These are phyloP conservation scores for Moxostoma hubbsi DNA, from an alignment of 2,797 vertebrate species.

Conservation along the genomic window DNA sequence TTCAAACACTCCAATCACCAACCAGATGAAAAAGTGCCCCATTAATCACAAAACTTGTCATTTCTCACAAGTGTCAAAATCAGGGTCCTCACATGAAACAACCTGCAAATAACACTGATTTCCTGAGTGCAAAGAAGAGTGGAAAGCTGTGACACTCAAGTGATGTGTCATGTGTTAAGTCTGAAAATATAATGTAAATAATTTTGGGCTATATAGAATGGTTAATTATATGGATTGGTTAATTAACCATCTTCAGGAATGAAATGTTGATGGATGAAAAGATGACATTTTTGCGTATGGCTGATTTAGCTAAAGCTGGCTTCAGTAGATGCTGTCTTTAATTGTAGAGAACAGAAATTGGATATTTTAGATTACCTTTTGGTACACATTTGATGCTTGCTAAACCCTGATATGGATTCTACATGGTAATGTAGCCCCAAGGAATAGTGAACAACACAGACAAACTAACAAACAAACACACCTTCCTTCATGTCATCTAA, in stretches of 20 bases:
- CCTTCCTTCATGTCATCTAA: not conserved
- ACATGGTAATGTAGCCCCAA: not conserved
- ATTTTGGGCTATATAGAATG: conserved; percentile 21
- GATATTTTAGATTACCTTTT: not conserved
- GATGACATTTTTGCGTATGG: conserved; percentile 7
- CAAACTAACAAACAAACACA: not conserved
- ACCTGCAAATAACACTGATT: conserved; percentile 43
- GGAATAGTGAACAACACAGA: not conserved
- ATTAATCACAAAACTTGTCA: conserved; percentile 61
- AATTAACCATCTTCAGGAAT: conserved; percentile 3
- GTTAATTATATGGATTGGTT: conserved; percentile 13
- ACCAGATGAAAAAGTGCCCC: conserved; percentile 54
- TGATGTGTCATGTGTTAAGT: conserved; percentile 45
- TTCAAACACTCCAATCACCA: conserved; percentile 64
- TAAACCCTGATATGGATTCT: not conserved
- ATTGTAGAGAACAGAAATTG: not conserved
- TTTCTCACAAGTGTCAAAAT: conserved; percentile 54
- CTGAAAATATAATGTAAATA: conserved; percentile 55
- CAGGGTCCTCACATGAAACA: conserved; percentile 42
- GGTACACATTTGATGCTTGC: not conserved
- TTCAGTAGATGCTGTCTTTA: not conserved
- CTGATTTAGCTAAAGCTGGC: not conserved
- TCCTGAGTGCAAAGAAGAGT: conserved; percentile 23
- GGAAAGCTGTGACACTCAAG: conserved; percentile 39
- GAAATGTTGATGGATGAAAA: not conserved